Percentiles rank a stretch among this genome's conserved stretches.
These are phyloP conservation scores for Plestiodon gilberti DNA, from an alignment of 2,113 vertebrate genomes.

Conservation along the genomic window DNA sequence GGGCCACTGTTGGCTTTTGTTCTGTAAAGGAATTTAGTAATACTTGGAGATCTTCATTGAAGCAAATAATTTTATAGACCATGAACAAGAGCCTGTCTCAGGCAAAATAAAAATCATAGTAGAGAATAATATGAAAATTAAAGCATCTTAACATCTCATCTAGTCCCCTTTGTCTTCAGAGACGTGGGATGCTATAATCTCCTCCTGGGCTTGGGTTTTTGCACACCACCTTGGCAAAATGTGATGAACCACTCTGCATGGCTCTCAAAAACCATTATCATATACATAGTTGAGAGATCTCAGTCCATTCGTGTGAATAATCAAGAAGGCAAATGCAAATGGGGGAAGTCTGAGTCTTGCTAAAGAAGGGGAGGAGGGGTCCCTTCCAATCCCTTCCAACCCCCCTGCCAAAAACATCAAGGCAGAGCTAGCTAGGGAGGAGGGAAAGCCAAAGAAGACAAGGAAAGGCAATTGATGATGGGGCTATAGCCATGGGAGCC, in stretches of 20 bases:
- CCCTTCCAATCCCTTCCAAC: too few species aligned
- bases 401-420: too few species aligned
- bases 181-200: neutral
- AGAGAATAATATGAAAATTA: neutral
- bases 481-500: too few species aligned
- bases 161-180: neutral
- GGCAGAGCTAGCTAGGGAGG: too few species aligned
- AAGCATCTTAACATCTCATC: neutral
- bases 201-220: neutral
- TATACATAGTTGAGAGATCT: neutral
- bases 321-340: neutral
- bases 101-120: slow-evolving; percentile 33
- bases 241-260: fast-evolving
- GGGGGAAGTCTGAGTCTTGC: neutral
- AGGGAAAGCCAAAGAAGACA: too few species aligned
- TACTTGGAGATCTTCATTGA: slow-evolving; percentile 19
- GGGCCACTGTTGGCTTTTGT: slow-evolving; percentile 10
- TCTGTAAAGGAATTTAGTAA: fast-evolving
- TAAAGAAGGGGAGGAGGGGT: too few species aligned
- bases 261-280: neutral
- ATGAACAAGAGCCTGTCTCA: neutral
- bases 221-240: slow-evolving; percentile 26
- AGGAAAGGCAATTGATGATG: too few species aligned
- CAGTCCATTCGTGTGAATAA: neutral
- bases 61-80: neutral